Conservation (phyloP, 2,888 invertebrate genomes). For the Dasysyrphus tricinctus region DNA sequence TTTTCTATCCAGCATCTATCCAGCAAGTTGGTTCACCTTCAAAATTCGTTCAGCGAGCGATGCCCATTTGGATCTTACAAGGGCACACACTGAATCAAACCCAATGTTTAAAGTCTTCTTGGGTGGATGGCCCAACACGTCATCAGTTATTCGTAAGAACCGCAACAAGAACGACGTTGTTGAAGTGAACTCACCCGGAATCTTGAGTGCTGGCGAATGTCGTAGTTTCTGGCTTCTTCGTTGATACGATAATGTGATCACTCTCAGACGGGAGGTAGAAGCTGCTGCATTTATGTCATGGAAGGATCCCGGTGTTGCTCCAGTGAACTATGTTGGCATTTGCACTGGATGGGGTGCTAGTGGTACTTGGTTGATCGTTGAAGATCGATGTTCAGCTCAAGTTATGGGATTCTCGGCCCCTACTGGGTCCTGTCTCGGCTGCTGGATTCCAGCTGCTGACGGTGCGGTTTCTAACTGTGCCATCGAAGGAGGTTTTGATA, state of each 20-base stretch:
- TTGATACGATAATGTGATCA: constrained; percentile 88
- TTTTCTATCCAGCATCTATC: no score
- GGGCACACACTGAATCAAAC: constrained; percentile 87
- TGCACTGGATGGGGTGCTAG: constrained; percentile 94
- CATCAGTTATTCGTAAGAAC: constrained; percentile 92
- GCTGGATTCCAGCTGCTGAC: constrained; percentile 86
- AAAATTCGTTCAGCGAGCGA: constrained; percentile 91
- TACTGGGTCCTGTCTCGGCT: constrained; percentile 81
- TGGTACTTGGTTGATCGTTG: constrained; percentile 92
- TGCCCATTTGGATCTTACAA: constrained; percentile 92
- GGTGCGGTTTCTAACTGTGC: constrained; percentile 90
- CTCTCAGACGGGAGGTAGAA: constrained; percentile 90
- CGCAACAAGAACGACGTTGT: constrained; percentile 89
- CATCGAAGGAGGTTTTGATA: constrained; percentile 87
- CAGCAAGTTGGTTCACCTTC: constrained; percentile 89
- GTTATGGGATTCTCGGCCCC: constrained; percentile 78
- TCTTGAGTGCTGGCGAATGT: constrained; percentile 89
- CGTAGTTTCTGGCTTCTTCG: constrained; percentile 94
- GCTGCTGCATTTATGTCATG: constrained; percentile 89
- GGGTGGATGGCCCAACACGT: constrained; percentile 94
- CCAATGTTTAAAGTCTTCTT: constrained; percentile 95
- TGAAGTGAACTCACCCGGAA: constrained; percentile 88
- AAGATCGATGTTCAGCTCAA: constrained; percentile 84
- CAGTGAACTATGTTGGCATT: constrained; percentile 90
- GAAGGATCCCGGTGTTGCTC: constrained; percentile 89